Evolutionary conservation across 2,888 invertebrate species (phyloP), one percentile per base, ranked within the genome.

Genomic region (Epinotia ramella): DNA sequence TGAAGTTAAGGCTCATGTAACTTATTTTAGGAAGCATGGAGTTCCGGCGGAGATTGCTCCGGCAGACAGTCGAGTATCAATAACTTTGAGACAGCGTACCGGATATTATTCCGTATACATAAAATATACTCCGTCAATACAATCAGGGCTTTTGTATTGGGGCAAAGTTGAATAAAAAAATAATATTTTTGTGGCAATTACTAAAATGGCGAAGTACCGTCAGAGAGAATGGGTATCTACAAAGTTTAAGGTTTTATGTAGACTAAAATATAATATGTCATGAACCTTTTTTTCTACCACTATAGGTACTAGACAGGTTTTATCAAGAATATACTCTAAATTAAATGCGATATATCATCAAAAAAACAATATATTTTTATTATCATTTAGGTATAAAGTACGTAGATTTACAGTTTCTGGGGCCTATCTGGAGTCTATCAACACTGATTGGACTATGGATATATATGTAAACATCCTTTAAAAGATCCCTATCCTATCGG

Each of bases 31-130:
- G 76, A 76, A 76, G 71, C 67, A 77, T 79, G 77, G 73, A 81
- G 81, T 81, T 84, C 82, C 82, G 81, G 73, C 85, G 86, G 87
- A 87, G 82, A 87, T 87, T 86, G 83, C 79, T 69, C 76, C 78
- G 66, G 76, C 64, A 64, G 80, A 80, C 72, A 68, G 68, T 76
- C 73, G 68, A 49, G 73, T 76, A 76, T 76, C 73, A 64, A 68
- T 68, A 76, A 64, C 72, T 63, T 76, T 57, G 73, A 73, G 67
- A 64, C 63, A 63, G 76, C 57, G 64, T 79, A 72, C 78, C 79
- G 79, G 80, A 83, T 82, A 81, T 86, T 85, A 81, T 81, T 81
- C 80, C 79, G 81, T 79, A 78, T 80, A 82, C 81, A 79, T 73
- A 66, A 78, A 78, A 81, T 62, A n/a, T 69, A 65, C 65, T 24